phyloP scores from a whole-genome alignment of 2,113 vertebrate genomes.

The Otocyon megalotis region DNA sequence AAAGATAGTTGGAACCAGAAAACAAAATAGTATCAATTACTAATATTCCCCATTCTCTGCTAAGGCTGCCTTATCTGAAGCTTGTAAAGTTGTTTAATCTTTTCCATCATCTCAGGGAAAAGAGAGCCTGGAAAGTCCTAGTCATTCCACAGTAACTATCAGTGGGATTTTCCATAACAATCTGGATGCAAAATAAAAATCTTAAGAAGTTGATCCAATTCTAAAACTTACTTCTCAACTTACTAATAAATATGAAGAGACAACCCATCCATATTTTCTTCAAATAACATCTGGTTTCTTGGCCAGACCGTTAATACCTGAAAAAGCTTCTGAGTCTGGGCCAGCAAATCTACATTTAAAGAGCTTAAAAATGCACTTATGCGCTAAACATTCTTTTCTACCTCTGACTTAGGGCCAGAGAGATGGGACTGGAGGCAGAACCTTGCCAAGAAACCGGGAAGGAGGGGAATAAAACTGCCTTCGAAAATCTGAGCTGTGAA shows the following conservation, averaged over 20 bases:
- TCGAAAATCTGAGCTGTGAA: conserved; percentile 49
- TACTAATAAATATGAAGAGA: conserved; percentile 73
- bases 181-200: conserved; percentile 69
- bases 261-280: conserved; percentile 62
- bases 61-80: conserved; percentile 76
- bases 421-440: neutral
- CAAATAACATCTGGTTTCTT: conserved; percentile 72
- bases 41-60: conserved; percentile 67
- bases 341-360: conserved; percentile 57
- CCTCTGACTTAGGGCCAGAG: conserved; percentile 25
- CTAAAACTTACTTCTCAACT: conserved; percentile 72
- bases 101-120: conserved; percentile 77
- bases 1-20: conserved; percentile 58
- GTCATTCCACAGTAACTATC: conserved; percentile 73
- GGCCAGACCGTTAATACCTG: conserved; percentile 53
- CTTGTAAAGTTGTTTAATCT: conserved; percentile 74
- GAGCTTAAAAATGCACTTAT: conserved; percentile 57
- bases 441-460: conserved; percentile 28
- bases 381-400: conserved; percentile 40
- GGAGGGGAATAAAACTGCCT: conserved; percentile 28
- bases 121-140: conserved; percentile 76
- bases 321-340: conserved; percentile 53
- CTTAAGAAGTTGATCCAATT: conserved; percentile 80
- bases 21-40: conserved; percentile 66
- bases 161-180: conserved; percentile 79